A percentile compares a stretch with the other conserved stretches of the same genome.
These are phyloP conservation scores for Bhutanitis thaidina DNA, from an alignment of 2,888 invertebrate species.

Conservation along the genomic window DNA sequence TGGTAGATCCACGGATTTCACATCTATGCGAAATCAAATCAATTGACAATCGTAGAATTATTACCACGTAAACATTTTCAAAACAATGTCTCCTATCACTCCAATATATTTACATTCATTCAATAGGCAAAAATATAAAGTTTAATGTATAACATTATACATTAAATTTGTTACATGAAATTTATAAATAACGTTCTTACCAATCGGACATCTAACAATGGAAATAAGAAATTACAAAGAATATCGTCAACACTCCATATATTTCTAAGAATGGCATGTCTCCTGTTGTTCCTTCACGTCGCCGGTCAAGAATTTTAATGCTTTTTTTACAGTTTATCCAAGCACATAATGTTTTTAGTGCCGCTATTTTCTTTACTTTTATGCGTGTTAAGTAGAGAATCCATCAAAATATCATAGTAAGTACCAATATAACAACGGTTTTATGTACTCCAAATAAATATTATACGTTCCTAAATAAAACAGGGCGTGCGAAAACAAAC, in stretches of 20 bases:
- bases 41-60: too few species aligned
- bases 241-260: neutral
- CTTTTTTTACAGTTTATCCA: too few species aligned
- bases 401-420: neutral
- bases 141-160: too few species aligned
- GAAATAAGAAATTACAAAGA: neutral
- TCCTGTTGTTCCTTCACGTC: too few species aligned
- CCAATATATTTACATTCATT: neutral
- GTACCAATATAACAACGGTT: neutral
- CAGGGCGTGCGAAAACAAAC: slow-evolving; percentile 23
- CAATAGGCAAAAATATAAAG: neutral
- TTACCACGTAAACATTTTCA: neutral
- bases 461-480: slow-evolving; percentile 1
- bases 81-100: too few species aligned
- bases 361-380: too few species aligned
- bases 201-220: neutral
- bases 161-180: too few species aligned
- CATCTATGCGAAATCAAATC: too few species aligned
- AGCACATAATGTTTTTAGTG: too few species aligned
- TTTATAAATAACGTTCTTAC: neutral
- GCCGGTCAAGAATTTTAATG: too few species aligned
- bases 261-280: neutral
- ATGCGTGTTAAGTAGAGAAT: neutral
- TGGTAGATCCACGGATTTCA: too few species aligned
- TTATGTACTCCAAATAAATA: slow-evolving; percentile 6